Conservation (phyloP, 92 coral and sea anemone genomes). For the Palythoa heliodiscus region DNA sequence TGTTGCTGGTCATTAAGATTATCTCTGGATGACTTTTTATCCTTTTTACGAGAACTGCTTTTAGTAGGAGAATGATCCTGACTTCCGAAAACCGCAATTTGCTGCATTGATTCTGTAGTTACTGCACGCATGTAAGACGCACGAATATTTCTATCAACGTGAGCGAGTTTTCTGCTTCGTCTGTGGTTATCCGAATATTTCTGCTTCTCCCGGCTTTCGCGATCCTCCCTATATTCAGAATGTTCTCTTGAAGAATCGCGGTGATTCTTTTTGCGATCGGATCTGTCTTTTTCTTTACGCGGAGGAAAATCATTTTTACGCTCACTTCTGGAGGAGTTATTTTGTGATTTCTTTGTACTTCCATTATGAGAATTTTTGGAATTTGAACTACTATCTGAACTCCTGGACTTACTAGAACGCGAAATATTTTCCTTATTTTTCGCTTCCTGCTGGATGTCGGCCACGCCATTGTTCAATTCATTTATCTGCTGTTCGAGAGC, state of each 20-base stretch:
- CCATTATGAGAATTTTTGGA: constrained; percentile 56
- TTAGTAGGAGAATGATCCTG: constrained; percentile 59
- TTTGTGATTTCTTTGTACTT: constrained; percentile 59
- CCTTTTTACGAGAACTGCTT: constrained; percentile 51
- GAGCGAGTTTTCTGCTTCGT: constrained; percentile 77
- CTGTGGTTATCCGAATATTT: constrained; percentile 69
- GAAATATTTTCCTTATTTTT: constrained; percentile 61
- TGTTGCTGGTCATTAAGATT: constrained; percentile 59
- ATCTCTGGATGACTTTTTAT: constrained; percentile 66
- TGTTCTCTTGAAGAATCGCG: constrained; percentile 72
- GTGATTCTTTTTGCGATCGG: constrained; percentile 62
- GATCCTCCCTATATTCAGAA: constrained; percentile 56
- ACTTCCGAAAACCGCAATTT: constrained; percentile 78
- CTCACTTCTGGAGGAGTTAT: constrained; percentile 54
- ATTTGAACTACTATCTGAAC: constrained; percentile 57
- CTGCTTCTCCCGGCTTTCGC: constrained; percentile 60
- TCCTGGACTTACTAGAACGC: constrained; percentile 49
- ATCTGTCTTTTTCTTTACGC: constrained; percentile 68
- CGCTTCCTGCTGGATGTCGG: constrained; percentile 42
- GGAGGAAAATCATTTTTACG: constrained; percentile 75
- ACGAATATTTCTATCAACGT: constrained; percentile 84
- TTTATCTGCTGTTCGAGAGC: constrained; percentile 55
- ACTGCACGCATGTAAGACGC: constrained; percentile 90
- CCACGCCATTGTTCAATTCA: constrained; percentile 47
- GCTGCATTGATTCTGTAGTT: constrained; percentile 76